Base-by-base conservation (phyloP, 2,113 vertebrate genomes). In the Ia io region DNA sequence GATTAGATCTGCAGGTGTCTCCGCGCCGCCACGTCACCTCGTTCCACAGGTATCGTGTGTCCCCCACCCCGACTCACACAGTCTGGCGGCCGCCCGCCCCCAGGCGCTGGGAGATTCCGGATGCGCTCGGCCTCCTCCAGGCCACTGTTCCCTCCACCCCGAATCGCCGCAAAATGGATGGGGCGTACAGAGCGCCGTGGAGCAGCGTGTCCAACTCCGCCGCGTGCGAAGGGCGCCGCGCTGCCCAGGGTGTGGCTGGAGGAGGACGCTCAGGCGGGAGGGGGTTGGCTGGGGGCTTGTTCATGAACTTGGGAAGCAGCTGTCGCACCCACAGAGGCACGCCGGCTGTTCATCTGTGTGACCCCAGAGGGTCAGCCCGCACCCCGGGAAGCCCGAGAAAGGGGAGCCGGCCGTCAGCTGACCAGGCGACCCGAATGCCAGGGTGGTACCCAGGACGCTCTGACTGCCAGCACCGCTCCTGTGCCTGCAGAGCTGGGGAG, bases 21-120 rank as follows among this genome's bases (percentile, higher is more conserved):
- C 93, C 88, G 1, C 30, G 20, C 97, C 97, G 86, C 67, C 82
- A 6, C 69, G 77, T 95, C 89, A 65, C 83, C 86, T 95, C 63
- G 88, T 97, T 97, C 95, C 95, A 92, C 96, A 96, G 95, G 94
- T 95, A 97, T 97, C 96, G 80, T 35, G 83, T 98, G 96, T 96
- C 95, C 78, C 85, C 88, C 67, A 80, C 14, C 14, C 71, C 47
- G 18, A 4, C 79, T 76, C 65, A 79, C 67, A 1, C 18, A 17
- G 44, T 40, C 73, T 47, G 80, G 22, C 5, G 0, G 61, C 67
- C 28, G 4, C 42, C 73, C 16, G 0, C 42, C 32, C 90, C 25
- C 6, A 0, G 25, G n/a, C 3, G 0, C 61, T 8, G 3, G 83
- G 44, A n/a, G 61, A 4, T 92, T 93, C 97, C 87, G 76, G 51